Percentiles rank a stretch among this genome's conserved stretches.
phyloP scores from a whole-genome alignment of 2,888 invertebrate genomes.

The Drosophila gaucha region DNA sequence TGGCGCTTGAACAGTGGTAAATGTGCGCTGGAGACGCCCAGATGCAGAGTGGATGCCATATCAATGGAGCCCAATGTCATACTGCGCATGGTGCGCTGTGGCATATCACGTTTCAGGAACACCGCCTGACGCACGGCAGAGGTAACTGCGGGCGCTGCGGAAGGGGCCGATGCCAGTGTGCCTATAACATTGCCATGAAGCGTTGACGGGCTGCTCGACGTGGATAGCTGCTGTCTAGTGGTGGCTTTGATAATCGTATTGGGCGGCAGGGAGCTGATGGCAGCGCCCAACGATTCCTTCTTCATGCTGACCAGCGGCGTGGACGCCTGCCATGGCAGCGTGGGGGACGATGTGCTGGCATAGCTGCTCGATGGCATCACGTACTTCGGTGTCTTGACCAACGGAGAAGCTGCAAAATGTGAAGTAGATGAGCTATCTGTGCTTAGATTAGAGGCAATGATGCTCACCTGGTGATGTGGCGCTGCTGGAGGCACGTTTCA shows the following conservation, averaged over 20 bases:
- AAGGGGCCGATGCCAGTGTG: slow-evolving; percentile 34
- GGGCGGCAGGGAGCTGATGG: slow-evolving; percentile 79
- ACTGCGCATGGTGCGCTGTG: slow-evolving; percentile 80
- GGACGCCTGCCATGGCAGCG: slow-evolving; percentile 37
- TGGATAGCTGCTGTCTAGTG: slow-evolving; percentile 26
- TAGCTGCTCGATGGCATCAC: slow-evolving; percentile 54
- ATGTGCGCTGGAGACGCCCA: slow-evolving; percentile 77
- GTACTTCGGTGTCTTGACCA: slow-evolving; percentile 75
- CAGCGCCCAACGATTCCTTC: slow-evolving; percentile 69
- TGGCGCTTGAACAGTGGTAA: slow-evolving; percentile 80
- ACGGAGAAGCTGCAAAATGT: slow-evolving; percentile 35
- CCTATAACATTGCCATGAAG: neutral
- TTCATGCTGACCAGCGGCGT: slow-evolving; percentile 20
- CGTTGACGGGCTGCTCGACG: slow-evolving; percentile 7
- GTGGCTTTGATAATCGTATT: slow-evolving; percentile 81
- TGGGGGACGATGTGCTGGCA: slow-evolving; percentile 6
- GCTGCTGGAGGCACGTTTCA: slow-evolving; percentile 74
- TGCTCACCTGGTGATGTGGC: slow-evolving; percentile 41
- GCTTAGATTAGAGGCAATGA: too few relatives aligned
- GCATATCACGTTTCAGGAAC: slow-evolving; percentile 81
- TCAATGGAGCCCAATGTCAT: slow-evolving; percentile 82
- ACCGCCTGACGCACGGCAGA: slow-evolving; percentile 75
- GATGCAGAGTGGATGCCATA: slow-evolving; percentile 76
- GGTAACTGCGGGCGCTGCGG: slow-evolving; percentile 51
- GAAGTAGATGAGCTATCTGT: neutral